Base-by-base conservation (phyloP, 2,888 invertebrate species). In the Nephrotoma guestfalica region DNA sequence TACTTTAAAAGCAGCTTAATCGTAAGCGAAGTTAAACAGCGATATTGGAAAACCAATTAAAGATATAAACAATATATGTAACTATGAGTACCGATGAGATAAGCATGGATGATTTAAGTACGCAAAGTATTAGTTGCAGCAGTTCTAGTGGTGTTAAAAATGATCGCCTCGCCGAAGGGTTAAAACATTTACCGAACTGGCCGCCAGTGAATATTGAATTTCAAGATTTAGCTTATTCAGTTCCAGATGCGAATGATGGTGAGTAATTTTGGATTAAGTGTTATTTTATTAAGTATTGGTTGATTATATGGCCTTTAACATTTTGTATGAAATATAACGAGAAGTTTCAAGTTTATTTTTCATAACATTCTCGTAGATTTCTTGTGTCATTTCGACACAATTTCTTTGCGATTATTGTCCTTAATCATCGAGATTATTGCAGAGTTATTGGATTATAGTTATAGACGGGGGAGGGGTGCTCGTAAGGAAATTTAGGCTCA, bases 171-270 rank as follows among this genome's bases (percentile, higher is more conserved):
- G 5, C 51, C 91, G 91, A 13, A 89, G 91, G 89, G 90, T 89
- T 95, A 43, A 93, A 94, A 0, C 93, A 95, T 89, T 90, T 95
- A 84, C 94, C 94, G 0, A 93, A 93, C 90, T 93, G 95, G 90
- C 94, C 95, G 2, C 94, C 96, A 0, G 94, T 97, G 86, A 95
- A 97, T 91, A 94, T 98, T 87, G 95, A 96, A 90, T 98, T 98
- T 91, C 94, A 94, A 88, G 96, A 97, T 90, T 92, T 98, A 83
- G 94, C 94, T 0, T 97, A 96, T 90, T 94, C 95, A 0, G 96
- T 98, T 43, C 95, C 95, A 2, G 94, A 94, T 89, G 94, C 95
- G 47, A 93, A 93, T 89, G 93, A 93, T 91, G 93, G 95, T 94
- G 89, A 92, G 91, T 90, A 88, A 87, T 42, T 57, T 40, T 83